Base-by-base conservation (phyloP, 2,113 vertebrate species). In the Sander lucioperca region DNA sequence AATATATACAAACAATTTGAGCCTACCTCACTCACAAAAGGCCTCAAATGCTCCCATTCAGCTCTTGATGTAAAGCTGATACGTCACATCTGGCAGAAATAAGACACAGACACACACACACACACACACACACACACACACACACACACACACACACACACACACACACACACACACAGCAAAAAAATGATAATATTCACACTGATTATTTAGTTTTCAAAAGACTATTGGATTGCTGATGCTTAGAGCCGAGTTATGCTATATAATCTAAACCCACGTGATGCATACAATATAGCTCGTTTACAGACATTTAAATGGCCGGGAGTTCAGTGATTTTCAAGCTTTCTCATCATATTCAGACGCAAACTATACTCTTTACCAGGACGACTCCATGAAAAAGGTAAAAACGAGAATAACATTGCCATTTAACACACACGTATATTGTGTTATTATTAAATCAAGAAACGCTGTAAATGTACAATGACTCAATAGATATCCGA, bases 31-130 rank as follows among this genome's bases (percentile, higher is more conserved):
- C 84, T 86, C 91, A 90, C 88, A 77, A 90, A 91, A 80, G 62
- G 80, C 73, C 72, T 79, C 39, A 71, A 74, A 81, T 87, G 57
- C 72, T 92, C 76, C 92, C 93, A 93, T 94, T 90, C 91, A 94
- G 90, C 85, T 86, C 45, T 73, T 57, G 71, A 75, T 53, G 59
- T 62, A 15, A 21, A 50, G 78, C 64, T 25, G 77, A 72, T 79
- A 27, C 25, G 3, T 92, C 85, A 87, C 67, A 81, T 86, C 56
- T 65, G 86, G 69, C 63, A 79, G 47, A 64, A 69, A 78, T 8
- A 47, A 74, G 68, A 87, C 62, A 19, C 50, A 62, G 14, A 71
- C 36, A 50, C 59, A 15, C 19, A 86, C 87, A 88, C 16, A 71
- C 36, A 50, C 59, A 15, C 19, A 86, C 87, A 88, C 16, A 71